Evolutionary conservation across 2,797 vertebrate genomes (phyloP).

Genomic region (Sebastes hopkinsi): DNA sequence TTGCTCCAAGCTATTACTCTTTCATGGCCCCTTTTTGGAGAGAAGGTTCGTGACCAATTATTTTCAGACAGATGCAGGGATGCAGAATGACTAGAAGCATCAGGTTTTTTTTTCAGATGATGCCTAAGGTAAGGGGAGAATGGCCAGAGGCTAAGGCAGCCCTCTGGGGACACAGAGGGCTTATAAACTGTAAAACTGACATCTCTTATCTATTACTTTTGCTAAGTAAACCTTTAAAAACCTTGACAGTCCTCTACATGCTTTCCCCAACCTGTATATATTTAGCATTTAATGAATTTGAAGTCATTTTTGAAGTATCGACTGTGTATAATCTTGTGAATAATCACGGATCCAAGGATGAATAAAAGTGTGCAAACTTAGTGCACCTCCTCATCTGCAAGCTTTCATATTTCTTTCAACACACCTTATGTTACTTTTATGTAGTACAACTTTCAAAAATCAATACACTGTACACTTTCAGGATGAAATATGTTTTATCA

Average conservation of each 20-base stretch:
- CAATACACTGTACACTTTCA: conserved; percentile 60
- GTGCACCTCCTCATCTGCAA: conserved; percentile 53
- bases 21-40: conserved; percentile 88
- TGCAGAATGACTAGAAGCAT: conserved; percentile 99
- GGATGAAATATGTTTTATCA: conserved; percentile 63
- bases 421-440: conserved; percentile 70
- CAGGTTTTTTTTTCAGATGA: conserved; percentile 92
- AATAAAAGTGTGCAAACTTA: conserved; percentile 55
- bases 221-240: conserved; percentile 99
- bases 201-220: conserved; percentile 99
- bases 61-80: conserved; percentile 99
- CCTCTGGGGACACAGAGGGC: conserved; percentile 93
- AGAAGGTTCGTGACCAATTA: conserved; percentile 99
- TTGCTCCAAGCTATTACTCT: conserved; percentile 84
- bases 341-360: conserved; percentile 76
- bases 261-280: conserved; percentile 72
- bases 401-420: conserved; percentile 69
- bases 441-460: conserved; percentile 67
- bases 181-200: conserved; percentile 99
- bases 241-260: conserved; percentile 93
- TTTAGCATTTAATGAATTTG: conserved; percentile 91
- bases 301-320: conserved; percentile 75
- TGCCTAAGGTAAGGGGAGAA: conserved; percentile 99
- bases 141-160: conserved; percentile 97
- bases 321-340: conserved; percentile 70